Conservation (phyloP, 2,113 vertebrate species). For the Gavia stellata region DNA sequence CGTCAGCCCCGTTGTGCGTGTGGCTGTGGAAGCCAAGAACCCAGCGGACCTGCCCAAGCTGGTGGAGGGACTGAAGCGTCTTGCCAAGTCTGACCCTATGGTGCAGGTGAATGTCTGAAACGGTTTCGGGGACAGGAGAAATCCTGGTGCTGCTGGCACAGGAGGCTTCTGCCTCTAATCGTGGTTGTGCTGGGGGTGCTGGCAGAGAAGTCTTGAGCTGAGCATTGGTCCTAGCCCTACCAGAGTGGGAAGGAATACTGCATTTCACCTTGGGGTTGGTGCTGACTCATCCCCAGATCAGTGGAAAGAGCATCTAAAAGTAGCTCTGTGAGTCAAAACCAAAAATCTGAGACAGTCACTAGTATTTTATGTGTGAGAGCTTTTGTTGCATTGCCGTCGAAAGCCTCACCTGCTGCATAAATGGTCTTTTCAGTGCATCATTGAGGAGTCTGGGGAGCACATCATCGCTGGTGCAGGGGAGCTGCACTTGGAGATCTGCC, state of each 20-base stretch:
- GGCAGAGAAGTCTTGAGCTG: background rate
- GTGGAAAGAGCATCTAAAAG: background rate
- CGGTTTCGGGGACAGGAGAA: no score
- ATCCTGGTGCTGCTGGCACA: background rate
- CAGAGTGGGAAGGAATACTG: background rate
- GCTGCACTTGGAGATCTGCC: conserved; percentile 93
- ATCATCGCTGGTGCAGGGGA: conserved; percentile 94
- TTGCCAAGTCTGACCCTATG: conserved; percentile 96
- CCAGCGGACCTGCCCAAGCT: conserved; percentile 91
- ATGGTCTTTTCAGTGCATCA: conserved; percentile 80
- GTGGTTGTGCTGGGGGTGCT: background rate
- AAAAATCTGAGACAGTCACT: rapidly evolving
- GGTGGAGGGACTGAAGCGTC: conserved; percentile 91
- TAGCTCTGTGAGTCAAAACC: background rate
- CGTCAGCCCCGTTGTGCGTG: conserved; percentile 91
- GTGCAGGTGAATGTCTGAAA: conserved; percentile 73
- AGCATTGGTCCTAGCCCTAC: background rate
- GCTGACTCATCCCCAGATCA: no score
- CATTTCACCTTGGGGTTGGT: background rate
- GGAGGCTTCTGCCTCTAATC: background rate
- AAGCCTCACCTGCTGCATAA: background rate
- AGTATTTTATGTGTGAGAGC: rapidly evolving
- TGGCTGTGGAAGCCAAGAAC: conserved; percentile 94
- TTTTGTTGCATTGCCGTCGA: rapidly evolving
- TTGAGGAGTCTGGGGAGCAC: conserved; percentile 95